phyloP scores from a whole-genome alignment of 2,797 vertebrate genomes.

The Anisognathus igniventris region DNA sequence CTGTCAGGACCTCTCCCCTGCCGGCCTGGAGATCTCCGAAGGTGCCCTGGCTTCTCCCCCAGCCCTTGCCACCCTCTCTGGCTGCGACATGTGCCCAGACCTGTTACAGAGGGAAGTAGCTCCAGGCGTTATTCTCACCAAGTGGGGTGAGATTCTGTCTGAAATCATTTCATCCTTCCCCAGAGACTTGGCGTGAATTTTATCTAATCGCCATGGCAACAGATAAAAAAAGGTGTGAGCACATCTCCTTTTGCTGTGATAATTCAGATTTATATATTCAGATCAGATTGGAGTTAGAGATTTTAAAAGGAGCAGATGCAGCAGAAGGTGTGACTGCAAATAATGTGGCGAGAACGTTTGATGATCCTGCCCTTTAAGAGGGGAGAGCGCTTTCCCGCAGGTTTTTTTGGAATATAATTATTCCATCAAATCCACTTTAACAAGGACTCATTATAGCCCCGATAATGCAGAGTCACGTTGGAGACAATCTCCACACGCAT shows the following conservation, averaged over 20 bases:
- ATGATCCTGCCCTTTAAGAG: constrained; percentile 78
- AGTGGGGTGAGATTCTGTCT: constrained; percentile 80
- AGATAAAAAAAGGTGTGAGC: constrained; percentile 84
- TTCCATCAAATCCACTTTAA: constrained; percentile 77
- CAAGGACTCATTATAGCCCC: constrained; percentile 72
- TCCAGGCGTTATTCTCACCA: constrained; percentile 66
- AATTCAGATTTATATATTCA: constrained; percentile 86
- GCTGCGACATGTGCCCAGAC: constrained; percentile 70
- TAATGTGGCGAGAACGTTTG: constrained; percentile 73
- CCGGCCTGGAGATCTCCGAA: not conserved
- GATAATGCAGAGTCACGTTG: constrained; percentile 75
- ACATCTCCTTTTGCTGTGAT: constrained; percentile 80
- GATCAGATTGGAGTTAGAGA: constrained; percentile 81
- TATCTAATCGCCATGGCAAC: constrained; percentile 96
- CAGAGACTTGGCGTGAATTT: constrained; percentile 95
- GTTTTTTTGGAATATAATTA: constrained; percentile 74
- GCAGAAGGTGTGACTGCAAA: constrained; percentile 76
- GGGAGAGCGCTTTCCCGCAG: constrained; percentile 68
- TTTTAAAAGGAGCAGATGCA: constrained; percentile 78
- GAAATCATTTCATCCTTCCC: constrained; percentile 84
- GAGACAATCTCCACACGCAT: constrained; percentile 56
- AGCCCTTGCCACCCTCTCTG: not conserved
- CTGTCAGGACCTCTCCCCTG: not conserved
- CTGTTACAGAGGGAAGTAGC: constrained; percentile 66
- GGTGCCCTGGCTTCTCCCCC: constrained; percentile 41